Evolutionary conservation across 2,888 invertebrate genomes (phyloP).

Genomic region (Caenorhabditis zanzibari): DNA sequence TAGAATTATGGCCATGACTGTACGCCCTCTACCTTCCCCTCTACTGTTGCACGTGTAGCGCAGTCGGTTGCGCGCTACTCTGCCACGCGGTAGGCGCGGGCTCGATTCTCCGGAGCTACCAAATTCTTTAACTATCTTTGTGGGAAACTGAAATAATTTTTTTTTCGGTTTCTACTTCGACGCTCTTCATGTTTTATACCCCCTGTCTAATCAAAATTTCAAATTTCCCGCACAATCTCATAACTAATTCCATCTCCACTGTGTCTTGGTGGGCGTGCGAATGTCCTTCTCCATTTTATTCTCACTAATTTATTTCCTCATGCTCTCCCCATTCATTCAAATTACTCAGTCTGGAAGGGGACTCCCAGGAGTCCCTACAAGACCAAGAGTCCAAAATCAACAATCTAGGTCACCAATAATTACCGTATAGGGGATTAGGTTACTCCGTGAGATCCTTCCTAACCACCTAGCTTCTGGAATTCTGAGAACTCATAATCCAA

Average conservation of each 20-base stretch:
- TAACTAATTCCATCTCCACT: background rate
- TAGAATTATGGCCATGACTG: no score
- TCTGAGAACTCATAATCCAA: background rate
- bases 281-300: background rate
- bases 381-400: slow-evolving; percentile 9
- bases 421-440: slow-evolving; percentile 12
- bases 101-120: no score
- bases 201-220: no score
- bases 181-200: no score
- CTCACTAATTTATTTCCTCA: background rate
- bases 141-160: no score
- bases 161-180: no score
- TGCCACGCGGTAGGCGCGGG: no score
- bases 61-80: no score
- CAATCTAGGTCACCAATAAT: slow-evolving; percentile 22
- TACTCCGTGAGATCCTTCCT: background rate
- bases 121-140: no score
- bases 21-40: no score
- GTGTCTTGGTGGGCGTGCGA: slow-evolving; percentile 1
- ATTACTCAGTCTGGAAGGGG: background rate
- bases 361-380: background rate
- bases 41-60: no score
- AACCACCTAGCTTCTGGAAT: background rate
- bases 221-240: background rate
- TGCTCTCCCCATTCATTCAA: background rate